Base-by-base conservation (phyloP, 2,888 invertebrate genomes). In the Andrena bucephala region DNA sequence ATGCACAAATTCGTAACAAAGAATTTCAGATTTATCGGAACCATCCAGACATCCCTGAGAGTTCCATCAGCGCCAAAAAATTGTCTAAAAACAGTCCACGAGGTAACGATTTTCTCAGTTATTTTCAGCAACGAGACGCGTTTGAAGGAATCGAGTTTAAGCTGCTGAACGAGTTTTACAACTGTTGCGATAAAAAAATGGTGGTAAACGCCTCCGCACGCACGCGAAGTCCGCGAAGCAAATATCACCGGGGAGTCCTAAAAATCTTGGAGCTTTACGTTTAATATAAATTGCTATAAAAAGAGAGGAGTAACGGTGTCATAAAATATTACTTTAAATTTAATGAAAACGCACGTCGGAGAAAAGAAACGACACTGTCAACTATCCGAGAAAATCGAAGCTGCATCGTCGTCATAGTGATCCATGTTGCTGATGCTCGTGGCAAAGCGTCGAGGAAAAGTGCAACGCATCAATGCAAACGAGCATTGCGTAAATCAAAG, bases 401-500 rank as follows among this genome's bases (percentile, higher is more conserved):
- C 50, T 42, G 48, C 5, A 62, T 62, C 16, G 20, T 59, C 20
- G 4, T 8, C 31, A 60, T 29, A 42, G 5, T 29, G n/a, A 10
- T 36, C 10, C 13, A 27, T 7, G n/a, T 6, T 2, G n/a, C 8
- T n/a, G 16, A n/a, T 50, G 8, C 33, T 16, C 2, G 13, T 4
- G 36, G 42, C 5, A n/a, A 69, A 27, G n/a, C 10, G 31, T 52
- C 29, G 10, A n/a, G 7, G 7, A 2, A 42, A 24, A 57, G 16
- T 69, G 24, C 8, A 27, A 29, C 8, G 33, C 29, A 20, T 52
- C 63, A 65, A 77, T n/a, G 66, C 70, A 36, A 77, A 74, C 20
- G 73, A 7, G 54, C 27, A 60, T 85, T 83, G 57, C 72, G 74
- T 81, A 85, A 85, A 77, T 71, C 57, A 7, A 57, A 67, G 57